Percentiles rank a stretch among this genome's conserved stretches.
Conservation (phyloP, 2,888 invertebrate species). For the Mesorhabditis spiculigera region DNA sequence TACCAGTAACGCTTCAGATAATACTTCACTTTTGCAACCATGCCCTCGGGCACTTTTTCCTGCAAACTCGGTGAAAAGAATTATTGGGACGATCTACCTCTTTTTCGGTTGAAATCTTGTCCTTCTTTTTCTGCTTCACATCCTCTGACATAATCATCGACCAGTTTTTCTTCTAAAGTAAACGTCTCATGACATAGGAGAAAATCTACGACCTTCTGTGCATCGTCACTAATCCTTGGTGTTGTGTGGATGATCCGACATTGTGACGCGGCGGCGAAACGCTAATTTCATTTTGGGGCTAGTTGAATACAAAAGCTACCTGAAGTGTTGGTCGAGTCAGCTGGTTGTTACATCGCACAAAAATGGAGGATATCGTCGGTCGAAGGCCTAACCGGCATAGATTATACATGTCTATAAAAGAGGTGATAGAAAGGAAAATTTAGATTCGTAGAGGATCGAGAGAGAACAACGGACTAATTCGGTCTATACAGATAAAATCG, state of each 20-base stretch:
- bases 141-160: conserved; percentile 44
- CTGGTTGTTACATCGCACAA: no score
- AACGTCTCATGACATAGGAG: not conserved
- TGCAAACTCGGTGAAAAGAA: conserved; percentile 7
- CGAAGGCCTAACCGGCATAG: no score
- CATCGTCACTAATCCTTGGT: not conserved
- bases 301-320: no score
- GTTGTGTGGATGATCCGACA: not conserved
- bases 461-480: no score
- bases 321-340: no score
- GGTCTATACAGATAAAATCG: no score
- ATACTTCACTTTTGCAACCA: conserved; percentile 52
- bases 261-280: not conserved
- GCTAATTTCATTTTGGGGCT: no score
- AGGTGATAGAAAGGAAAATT: no score
- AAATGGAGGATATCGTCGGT: no score
- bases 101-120: conserved; percentile 37
- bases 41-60: conserved; percentile 41
- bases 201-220: conserved; percentile 11
- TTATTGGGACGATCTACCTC: conserved; percentile 10
- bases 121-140: conserved; percentile 38
- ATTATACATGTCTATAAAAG: no score
- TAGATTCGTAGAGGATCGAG: no score
- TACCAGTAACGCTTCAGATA: conserved; percentile 76
- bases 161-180: conserved; percentile 21